Conservation (phyloP, 2,888 invertebrate species). For the Pammene fasciana region DNA sequence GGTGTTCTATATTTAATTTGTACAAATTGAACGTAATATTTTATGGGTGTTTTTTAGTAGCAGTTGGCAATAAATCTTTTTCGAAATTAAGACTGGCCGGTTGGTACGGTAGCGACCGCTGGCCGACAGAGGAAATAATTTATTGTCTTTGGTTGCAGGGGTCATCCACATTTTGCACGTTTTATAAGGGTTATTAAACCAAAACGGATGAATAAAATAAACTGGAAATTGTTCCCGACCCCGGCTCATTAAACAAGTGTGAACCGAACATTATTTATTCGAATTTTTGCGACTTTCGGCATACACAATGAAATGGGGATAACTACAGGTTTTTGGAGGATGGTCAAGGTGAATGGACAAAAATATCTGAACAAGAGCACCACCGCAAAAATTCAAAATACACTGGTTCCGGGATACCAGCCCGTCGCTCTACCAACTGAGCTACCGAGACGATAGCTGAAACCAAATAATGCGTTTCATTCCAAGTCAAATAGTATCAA, state of each 20-base stretch:
- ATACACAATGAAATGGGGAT: slow-evolving; percentile 58
- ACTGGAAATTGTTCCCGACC: slow-evolving; percentile 48
- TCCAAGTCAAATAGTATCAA: no score
- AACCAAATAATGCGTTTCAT: no score
- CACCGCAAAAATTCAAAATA: no score
- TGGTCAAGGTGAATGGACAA: not conserved
- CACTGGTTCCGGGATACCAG: no score
- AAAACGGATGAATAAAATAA: slow-evolving; percentile 9
- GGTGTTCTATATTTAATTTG: slow-evolving; percentile 53
- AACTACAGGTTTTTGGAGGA: slow-evolving; percentile 46
- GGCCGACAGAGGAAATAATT: slow-evolving; percentile 56
- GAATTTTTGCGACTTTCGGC: slow-evolving; percentile 47
- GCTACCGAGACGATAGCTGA: no score
- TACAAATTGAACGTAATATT: slow-evolving; percentile 57
- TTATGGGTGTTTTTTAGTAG: slow-evolving; percentile 53
- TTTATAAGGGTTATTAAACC: not conserved
- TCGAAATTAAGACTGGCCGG: slow-evolving; percentile 45
- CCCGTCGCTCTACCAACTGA: no score
- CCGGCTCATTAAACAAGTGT: slow-evolving; percentile 62
- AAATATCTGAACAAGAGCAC: no score
- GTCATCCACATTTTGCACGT: slow-evolving; percentile 47
- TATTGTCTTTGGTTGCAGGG: slow-evolving; percentile 52
- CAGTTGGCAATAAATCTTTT: slow-evolving; percentile 54
- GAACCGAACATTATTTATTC: slow-evolving; percentile 60
- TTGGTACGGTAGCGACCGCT: slow-evolving; percentile 50